Base-by-base conservation (phyloP, 2,797 vertebrate genomes). In the Ctenopoma multispine region DNA sequence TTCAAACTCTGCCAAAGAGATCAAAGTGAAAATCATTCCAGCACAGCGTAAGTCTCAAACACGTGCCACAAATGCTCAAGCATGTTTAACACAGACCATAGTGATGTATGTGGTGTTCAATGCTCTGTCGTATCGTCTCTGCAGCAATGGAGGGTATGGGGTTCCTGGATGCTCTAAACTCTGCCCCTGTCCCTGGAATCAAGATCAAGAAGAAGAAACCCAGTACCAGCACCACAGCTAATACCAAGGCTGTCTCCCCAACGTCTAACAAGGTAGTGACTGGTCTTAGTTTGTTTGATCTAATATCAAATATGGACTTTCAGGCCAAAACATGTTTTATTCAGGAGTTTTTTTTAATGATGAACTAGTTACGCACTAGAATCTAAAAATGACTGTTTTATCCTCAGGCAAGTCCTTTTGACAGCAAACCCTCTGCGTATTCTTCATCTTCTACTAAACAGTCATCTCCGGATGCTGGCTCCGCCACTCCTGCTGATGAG, bases 141-240 rank as follows among this genome's bases (percentile, higher is more conserved):
- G 47, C 87, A 99, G 97, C 97, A 0, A 98, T 99, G 95, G 97
- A 99, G 74, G 96, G 94, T 13, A 94, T 96, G 3, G 97, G 96
- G 5, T 99, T 99, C 89, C 87, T 98, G 23, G 97, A 98, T 20
- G 97, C 97, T 7, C 95, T 99, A 57, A 99, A 99, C 84, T 99
- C 97, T 0, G 97, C 97, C 10, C 97, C 97, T 1, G 93, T 98
- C 40, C 96, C 96, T 0, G 97, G 97, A 29, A 96, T 97, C 86
- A 99, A 99, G 86, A 98, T 99, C 82, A 99, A 99, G 81, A 99
- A 99, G 90, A 99, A 99, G 89, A 99, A 98, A 78, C 3, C 77
- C 1, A 47, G 67, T 14, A 4, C 65, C 1, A 27, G 18, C 7
- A 1, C 53, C 14, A 10, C 82, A 9, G 5, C 74, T 6, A 80